Evolutionary conservation across 2,888 invertebrate species (phyloP).

Genomic region (Euplexia lucipara): DNA sequence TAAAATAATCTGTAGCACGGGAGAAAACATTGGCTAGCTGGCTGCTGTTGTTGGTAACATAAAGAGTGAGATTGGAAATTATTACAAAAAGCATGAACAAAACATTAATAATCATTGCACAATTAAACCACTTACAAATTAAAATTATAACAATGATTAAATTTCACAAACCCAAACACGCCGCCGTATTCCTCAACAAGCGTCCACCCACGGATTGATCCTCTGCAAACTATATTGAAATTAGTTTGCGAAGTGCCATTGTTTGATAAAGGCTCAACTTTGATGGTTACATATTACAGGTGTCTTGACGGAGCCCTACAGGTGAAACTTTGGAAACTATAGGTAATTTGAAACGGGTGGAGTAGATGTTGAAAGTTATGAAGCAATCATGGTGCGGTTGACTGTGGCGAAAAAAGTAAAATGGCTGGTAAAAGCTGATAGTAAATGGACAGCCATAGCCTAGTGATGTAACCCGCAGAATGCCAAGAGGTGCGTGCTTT

Average conservation of each 20-base stretch:
- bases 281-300: slow-evolving; percentile 46
- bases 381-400: not conserved
- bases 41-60: too few species aligned
- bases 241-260: slow-evolving; percentile 68
- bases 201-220: slow-evolving; percentile 26
- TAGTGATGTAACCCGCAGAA: too few species aligned
- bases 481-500: too few species aligned
- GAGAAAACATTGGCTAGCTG: too few species aligned
- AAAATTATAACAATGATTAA: slow-evolving; percentile 42
- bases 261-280: slow-evolving; percentile 55
- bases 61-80: too few species aligned
- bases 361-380: slow-evolving; percentile 9
- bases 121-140: too few species aligned
- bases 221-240: slow-evolving; percentile 65
- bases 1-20: too few species aligned
- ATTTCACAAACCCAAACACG: slow-evolving; percentile 25
- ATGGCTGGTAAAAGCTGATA: not conserved
- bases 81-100: too few species aligned
- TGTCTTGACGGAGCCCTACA: slow-evolving; percentile 22
- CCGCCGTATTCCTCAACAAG: slow-evolving; percentile 30
- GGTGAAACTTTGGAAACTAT: slow-evolving; percentile 29
- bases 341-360: slow-evolving; percentile 25
- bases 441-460: too few species aligned
- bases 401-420: not conserved
- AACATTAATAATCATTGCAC: too few species aligned